Evolutionary conservation across 1,140 invertebrate species (phyloP), one percentile per base, ranked within the genome.

Genomic region (Camponotus vicinus): DNA sequence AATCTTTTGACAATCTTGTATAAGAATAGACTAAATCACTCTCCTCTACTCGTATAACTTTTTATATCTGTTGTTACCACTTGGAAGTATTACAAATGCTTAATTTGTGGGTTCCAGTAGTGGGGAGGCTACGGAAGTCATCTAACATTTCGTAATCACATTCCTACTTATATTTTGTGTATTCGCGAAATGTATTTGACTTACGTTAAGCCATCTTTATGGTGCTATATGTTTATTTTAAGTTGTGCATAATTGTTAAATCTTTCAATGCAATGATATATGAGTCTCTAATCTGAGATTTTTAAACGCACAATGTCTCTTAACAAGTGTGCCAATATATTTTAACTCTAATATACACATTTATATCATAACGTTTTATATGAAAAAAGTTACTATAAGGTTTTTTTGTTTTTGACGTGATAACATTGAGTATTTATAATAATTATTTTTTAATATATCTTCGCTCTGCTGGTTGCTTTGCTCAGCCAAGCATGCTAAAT

Each of bases 161-260:
- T 42, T 75, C 49, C n/a, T 57, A 45, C 27, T 27, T 27, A 27
- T 78, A 3, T 57, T 11, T 73, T 42, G 21, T 34, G 80, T 75
- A 66, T 45, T 64, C 42, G 21, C 42, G 8, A 70, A 11, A 45
- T 73, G 34, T 63, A 67, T 55, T 67, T 87, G 34, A 80, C 21
- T 55, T 59, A 7, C 18, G 21, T 79, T 86, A 55, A 85, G 79
- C 82, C 82, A 90, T 88, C 27, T 49, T 73, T 8, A 15, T 61
- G 86, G 89, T 90, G 86, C 89, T 90, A 90, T 86, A 85, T 45
- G 21, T 66, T 73, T 59, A 89, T 59, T 75, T 59, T 78, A 79
- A 86, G 63, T 89, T 78, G 13, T 66, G 59, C 9, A 64, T 69
- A 86, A 73, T 55, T 70, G 18, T 76, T 87, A 80, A 89, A 37